Conservation (phyloP, 2,888 invertebrate genomes). For the Lepetodrilus schrolli region DNA sequence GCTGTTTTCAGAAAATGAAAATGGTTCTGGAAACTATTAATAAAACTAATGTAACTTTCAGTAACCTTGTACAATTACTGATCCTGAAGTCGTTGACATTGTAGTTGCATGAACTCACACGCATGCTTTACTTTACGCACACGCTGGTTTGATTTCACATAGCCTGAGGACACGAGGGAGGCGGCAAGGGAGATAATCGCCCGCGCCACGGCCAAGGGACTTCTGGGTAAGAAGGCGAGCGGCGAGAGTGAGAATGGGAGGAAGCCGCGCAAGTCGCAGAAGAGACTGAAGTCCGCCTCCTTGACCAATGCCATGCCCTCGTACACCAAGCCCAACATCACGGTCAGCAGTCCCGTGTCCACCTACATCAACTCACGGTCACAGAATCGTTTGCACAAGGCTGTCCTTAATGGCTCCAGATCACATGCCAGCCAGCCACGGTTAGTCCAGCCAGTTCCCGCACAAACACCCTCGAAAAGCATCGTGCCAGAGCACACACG, state of each 20-base stretch:
- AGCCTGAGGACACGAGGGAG: slow-evolving; percentile 69
- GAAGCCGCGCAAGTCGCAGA: slow-evolving; percentile 37
- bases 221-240: slow-evolving; percentile 40
- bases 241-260: slow-evolving; percentile 42
- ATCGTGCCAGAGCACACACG: slow-evolving; percentile 55
- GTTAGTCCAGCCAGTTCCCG: background rate
- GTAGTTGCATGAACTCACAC: too few species aligned
- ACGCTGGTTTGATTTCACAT: too few species aligned
- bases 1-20: too few species aligned
- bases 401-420: background rate
- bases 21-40: too few species aligned
- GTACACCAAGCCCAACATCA: background rate
- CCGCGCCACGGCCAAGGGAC: slow-evolving; percentile 62
- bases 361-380: slow-evolving; percentile 28
- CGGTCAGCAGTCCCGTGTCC: slow-evolving; percentile 5
- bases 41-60: too few species aligned
- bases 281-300: background rate
- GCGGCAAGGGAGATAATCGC: slow-evolving; percentile 67
- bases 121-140: too few species aligned
- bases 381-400: slow-evolving; percentile 36
- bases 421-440: background rate
- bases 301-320: background rate
- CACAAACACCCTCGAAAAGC: slow-evolving; percentile 38
- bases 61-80: too few species aligned
- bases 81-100: too few species aligned